phyloP scores from a whole-genome alignment of 1,140 invertebrate genomes.

The Watersipora subatra region DNA sequence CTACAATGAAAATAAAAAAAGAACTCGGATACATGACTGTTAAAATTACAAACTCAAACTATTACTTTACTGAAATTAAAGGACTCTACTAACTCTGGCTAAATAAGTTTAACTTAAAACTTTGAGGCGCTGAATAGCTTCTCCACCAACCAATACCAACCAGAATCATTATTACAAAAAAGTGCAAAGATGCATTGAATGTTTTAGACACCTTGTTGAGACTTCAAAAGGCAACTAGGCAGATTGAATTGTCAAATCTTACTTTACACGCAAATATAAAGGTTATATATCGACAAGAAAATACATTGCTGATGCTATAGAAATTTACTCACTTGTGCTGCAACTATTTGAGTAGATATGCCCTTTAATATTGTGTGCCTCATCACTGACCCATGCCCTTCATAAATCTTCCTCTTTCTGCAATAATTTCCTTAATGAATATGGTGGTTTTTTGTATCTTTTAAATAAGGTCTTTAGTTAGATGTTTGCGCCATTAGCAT shows the following conservation, averaged over 20 bases:
- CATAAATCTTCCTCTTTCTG: conserved; percentile 22
- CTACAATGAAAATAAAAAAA: conserved; percentile 21
- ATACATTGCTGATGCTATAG: too few species aligned
- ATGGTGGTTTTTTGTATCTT: not conserved
- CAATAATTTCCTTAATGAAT: conserved; percentile 13
- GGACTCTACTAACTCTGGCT: not conserved
- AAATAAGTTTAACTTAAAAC: conserved; percentile 1
- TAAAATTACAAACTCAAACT: not conserved
- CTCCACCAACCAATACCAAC: too few species aligned
- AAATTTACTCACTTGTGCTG: conserved; percentile 59
- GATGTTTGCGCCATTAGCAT: not conserved
- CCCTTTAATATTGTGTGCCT: conserved; percentile 67
- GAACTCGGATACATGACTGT: not conserved
- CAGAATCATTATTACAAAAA: not conserved
- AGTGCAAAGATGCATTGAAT: not conserved
- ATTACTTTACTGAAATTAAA: not conserved
- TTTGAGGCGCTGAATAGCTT: not conserved
- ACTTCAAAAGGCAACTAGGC: too few species aligned
- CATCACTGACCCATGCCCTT: conserved; percentile 54
- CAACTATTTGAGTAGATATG: conserved; percentile 68
- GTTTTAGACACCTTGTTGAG: too few species aligned
- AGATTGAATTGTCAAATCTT: not conserved
- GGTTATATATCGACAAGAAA: too few species aligned
- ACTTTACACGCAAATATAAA: not conserved
- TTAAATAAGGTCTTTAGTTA: not conserved